These are phyloP conservation scores for Erebia ligea DNA, from an alignment of 2,888 invertebrate genomes.

Conservation along the genomic window DNA sequence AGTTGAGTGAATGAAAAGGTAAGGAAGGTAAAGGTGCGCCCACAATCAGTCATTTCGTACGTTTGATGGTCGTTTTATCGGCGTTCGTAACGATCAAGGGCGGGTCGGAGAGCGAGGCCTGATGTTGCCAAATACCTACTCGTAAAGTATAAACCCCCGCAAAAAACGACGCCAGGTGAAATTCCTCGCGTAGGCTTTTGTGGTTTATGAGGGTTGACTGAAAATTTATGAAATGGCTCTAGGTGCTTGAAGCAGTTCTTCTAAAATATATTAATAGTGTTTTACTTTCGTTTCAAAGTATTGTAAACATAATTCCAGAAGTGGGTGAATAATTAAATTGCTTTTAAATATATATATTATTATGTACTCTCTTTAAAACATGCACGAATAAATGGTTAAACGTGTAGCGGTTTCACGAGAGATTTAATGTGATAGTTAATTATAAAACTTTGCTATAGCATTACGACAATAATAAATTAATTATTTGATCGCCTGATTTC, in stretches of 20 bases:
- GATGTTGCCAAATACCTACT: not conserved
- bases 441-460: no score
- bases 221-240: not conserved
- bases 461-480: no score
- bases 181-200: not conserved
- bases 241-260: not conserved
- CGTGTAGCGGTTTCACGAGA: no score
- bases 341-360: no score
- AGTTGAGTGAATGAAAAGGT: not conserved
- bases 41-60: not conserved
- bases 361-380: no score
- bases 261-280: no score
- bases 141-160: not conserved
- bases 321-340: no score
- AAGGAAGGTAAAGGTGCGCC: slow-evolving; percentile 7
- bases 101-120: not conserved
- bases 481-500: no score
- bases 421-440: no score
- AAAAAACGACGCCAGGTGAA: slow-evolving; percentile 2
- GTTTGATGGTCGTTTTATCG: slow-evolving; percentile 13
- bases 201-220: not conserved
- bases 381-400: no score
- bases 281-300: no score
- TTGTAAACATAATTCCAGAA: no score
- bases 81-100: slow-evolving; percentile 3